These are phyloP conservation scores for Pteropus alecto DNA, from an alignment of 2,113 vertebrate species.

Conservation along the genomic window DNA sequence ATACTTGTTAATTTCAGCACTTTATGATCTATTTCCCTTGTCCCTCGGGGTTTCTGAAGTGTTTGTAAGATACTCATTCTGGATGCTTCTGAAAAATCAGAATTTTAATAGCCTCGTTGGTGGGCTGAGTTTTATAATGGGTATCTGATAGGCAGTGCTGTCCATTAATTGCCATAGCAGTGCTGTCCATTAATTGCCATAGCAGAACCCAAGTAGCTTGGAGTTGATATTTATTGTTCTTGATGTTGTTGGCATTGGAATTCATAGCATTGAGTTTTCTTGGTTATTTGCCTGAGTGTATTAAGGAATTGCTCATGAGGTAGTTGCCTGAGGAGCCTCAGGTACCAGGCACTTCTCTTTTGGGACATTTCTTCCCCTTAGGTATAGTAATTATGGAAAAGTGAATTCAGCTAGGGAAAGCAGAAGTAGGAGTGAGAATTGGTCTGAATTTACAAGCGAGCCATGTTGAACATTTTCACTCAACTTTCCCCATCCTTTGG, in stretches of 20 bases:
- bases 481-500: background rate
- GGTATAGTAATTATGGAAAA: background rate
- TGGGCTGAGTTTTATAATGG: background rate
- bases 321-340: background rate
- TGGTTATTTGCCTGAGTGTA: background rate
- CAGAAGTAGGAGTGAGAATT: background rate
- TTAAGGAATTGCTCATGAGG: background rate
- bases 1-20: background rate
- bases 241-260: conserved; percentile 67
- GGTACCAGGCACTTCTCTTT: no score
- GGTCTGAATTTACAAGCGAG: background rate
- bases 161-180: background rate
- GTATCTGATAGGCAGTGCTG: background rate
- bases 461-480: background rate
- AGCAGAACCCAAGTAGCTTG: background rate
- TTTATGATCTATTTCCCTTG: background rate
- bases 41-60: background rate
- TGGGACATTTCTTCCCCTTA: background rate
- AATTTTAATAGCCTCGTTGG: background rate
- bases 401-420: background rate
- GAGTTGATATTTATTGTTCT: conserved; percentile 52
- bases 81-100: background rate
- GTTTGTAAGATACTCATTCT: background rate
- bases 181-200: background rate
- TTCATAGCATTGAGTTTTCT: conserved; percentile 48